Evolutionary conservation across 2,797 vertebrate genomes (phyloP).

Genomic region (Luscinia luscinia): DNA sequence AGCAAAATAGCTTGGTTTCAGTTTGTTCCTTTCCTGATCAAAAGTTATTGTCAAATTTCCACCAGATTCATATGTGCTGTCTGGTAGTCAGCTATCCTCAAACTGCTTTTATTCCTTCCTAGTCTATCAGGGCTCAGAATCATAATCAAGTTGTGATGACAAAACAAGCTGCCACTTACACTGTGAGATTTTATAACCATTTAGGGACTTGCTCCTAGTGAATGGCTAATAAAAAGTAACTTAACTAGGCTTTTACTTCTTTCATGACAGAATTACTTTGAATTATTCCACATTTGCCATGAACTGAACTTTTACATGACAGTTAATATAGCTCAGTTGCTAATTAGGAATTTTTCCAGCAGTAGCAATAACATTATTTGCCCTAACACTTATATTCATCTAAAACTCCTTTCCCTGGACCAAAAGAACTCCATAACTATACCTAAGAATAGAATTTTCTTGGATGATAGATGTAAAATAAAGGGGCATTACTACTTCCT

Average conservation of each 20-base stretch:
- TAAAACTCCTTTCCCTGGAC: not conserved
- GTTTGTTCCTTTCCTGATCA: not conserved
- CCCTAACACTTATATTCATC: not conserved
- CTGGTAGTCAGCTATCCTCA: not conserved
- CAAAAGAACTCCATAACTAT: not conserved
- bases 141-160: not conserved
- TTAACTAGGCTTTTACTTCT: not conserved
- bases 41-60: not conserved
- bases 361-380: not conserved
- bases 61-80: not conserved
- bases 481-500: not conserved
- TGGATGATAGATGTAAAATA: not conserved
- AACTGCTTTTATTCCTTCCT: not conserved
- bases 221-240: not conserved
- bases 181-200: not conserved
- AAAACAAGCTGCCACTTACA: not conserved
- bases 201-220: not conserved
- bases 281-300: not conserved
- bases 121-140: not conserved
- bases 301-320: not conserved
- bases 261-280: not conserved
- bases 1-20: not conserved
- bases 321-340: not conserved
- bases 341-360: not conserved
- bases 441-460: not conserved